Conservation (phyloP, 2,113 vertebrate genomes). For the Cinclus cinclus region DNA sequence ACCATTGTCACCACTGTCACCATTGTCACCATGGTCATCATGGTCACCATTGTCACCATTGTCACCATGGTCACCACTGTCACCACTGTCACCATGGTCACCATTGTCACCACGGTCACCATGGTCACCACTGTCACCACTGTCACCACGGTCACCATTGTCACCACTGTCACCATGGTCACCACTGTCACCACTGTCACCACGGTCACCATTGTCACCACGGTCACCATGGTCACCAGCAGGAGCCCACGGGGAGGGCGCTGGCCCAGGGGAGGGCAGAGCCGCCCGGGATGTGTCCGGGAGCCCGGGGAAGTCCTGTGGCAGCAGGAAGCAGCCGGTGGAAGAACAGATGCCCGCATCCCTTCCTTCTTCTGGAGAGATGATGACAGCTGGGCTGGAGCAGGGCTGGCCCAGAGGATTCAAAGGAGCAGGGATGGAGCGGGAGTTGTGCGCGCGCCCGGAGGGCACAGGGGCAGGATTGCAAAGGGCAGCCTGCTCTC, state of each 20-base stretch:
- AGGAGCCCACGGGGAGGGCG: neutral
- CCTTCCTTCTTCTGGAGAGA: neutral
- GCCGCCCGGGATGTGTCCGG: neutral
- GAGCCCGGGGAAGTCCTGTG: fast-evolving
- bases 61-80: no score
- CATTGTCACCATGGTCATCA: no score
- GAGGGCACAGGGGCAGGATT: no score
- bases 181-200: no score
- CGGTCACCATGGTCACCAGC: fast-evolving
- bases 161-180: no score
- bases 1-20: no score
- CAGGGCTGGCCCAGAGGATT: fast-evolving
- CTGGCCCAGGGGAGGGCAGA: neutral
- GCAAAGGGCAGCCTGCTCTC: fast-evolving
- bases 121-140: no score
- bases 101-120: no score
- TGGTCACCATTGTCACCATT: no score
- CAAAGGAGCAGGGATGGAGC: fast-evolving
- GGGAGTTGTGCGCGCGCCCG: neutral
- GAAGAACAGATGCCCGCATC: neutral
- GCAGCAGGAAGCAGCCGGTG: neutral
- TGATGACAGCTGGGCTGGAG: neutral
- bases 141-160: no score
- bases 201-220: no score
- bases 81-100: no score